phyloP scores from a whole-genome alignment of 2,113 vertebrate genomes.

The Salvelinus sp. region DNA sequence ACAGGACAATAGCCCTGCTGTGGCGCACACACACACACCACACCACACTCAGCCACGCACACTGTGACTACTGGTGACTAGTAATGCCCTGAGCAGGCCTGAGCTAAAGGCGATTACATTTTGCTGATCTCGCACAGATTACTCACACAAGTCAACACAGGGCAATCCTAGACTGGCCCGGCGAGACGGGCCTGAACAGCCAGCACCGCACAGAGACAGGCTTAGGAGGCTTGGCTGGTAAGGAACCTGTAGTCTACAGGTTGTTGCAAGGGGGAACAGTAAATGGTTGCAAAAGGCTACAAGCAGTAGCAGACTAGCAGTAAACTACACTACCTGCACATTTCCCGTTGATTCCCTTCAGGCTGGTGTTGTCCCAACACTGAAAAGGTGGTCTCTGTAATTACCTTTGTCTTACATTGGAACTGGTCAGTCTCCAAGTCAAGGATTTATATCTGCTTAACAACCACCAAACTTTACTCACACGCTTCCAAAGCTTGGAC shows the following conservation, averaged over 20 bases:
- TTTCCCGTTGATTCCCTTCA: too few relatives aligned
- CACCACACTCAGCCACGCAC: not conserved
- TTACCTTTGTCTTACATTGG: too few relatives aligned
- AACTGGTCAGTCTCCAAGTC: too few relatives aligned
- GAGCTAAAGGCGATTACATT: constrained; percentile 71
- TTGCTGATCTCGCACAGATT: constrained; percentile 72
- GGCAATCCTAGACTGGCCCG: constrained; percentile 8
- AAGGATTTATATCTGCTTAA: too few relatives aligned
- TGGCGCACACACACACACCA: not conserved
- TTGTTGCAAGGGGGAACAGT: not conserved
- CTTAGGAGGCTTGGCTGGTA: not conserved
- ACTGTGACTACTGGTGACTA: not conserved
- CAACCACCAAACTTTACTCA: too few relatives aligned
- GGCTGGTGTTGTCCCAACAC: too few relatives aligned
- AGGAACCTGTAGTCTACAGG: not conserved
- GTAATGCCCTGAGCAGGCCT: constrained; percentile 22
- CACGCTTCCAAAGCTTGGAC: too few relatives aligned
- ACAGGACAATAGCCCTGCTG: not conserved
- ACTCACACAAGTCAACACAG: constrained; percentile 42
- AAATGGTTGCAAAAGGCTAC: not conserved
- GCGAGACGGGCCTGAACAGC: not conserved
- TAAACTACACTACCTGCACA: too few relatives aligned
- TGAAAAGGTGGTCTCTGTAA: too few relatives aligned
- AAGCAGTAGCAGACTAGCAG: not conserved
- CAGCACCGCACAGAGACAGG: not conserved